Evolutionary conservation across 2,113 vertebrate genomes (phyloP).

Genomic region (Okapia johnstoni): DNA sequence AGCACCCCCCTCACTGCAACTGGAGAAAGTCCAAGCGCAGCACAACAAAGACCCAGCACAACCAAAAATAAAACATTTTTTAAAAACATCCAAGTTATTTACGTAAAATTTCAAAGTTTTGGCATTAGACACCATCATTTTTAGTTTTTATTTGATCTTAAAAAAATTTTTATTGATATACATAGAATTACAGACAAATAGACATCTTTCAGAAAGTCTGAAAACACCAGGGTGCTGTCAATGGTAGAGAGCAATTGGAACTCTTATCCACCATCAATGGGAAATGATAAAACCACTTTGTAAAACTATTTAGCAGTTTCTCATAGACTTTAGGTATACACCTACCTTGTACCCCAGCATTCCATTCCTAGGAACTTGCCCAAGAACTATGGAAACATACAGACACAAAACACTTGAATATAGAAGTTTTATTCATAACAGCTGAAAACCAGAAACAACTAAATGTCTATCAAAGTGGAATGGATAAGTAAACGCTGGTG

Average conservation of each 20-base stretch:
- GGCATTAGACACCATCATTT: neutral
- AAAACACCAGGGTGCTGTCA: neutral
- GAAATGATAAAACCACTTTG: neutral
- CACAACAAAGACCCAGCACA: too few relatives aligned
- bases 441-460: neutral
- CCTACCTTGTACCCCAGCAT: neutral
- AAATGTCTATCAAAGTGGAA: neutral
- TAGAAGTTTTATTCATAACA: neutral
- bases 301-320: neutral
- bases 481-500: neutral
- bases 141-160: neutral
- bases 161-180: neutral
- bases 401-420: neutral
- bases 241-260: neutral
- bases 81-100: neutral
- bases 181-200: neutral
- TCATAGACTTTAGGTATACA: neutral
- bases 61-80: too few relatives aligned
- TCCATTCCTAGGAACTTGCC: neutral
- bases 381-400: neutral
- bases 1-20: too few relatives aligned
- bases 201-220: neutral
- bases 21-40: too few relatives aligned
- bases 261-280: neutral
- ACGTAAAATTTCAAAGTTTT: neutral